Evolutionary conservation across 1,140 invertebrate species (phyloP), one percentile per base, ranked within the genome.

Genomic region (Drosophila yakuba): DNA sequence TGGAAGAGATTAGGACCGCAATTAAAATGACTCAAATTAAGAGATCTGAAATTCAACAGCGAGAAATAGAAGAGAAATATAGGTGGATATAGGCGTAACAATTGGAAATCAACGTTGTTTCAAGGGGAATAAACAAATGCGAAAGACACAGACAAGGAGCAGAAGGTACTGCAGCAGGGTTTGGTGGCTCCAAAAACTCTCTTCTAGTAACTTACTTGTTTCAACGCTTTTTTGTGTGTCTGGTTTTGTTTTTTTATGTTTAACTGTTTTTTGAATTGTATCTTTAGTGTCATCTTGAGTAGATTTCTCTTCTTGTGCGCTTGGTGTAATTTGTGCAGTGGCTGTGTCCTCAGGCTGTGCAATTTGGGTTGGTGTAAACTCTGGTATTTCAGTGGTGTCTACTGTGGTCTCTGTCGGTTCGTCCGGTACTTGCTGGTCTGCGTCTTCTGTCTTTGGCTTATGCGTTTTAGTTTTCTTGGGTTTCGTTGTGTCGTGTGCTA

Each of bases 151-250:
- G 69, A 89, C 73, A 82, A 69, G 80, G 75, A 75, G 75, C 78
- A 76, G 56, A 62, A 73, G 72, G 76, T 74, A 68, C 63, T 71
- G 84, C 78, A 50, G 38, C 56, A 62, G 72, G 54, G 57, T 60
- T 72, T 68, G 35, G 51, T 72, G 77, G 58, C 69, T 77, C 82
- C 77, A 74, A 77, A 32, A 81, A 76, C 69, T 78, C 84, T 78
- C 84, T 68, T 78, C 84, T 89, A 84, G 67, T 58, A 78, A 91
- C 90, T 91, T 91, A 91, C 90, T 91, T 91, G 90, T 79, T 78
- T 91, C 89, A 80, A 85, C 75, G 83, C 67, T 79, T 75, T 90
- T 81, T 60, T 78, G 68, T 90, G 85, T 90, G 63, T 90, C 82
- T 90, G 85, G 81, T 78, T 90, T 90, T 71, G 85, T 80, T 90